These are phyloP conservation scores for Gonioctena quinquepunctata DNA, from an alignment of 1,140 invertebrate species.

Conservation along the genomic window DNA sequence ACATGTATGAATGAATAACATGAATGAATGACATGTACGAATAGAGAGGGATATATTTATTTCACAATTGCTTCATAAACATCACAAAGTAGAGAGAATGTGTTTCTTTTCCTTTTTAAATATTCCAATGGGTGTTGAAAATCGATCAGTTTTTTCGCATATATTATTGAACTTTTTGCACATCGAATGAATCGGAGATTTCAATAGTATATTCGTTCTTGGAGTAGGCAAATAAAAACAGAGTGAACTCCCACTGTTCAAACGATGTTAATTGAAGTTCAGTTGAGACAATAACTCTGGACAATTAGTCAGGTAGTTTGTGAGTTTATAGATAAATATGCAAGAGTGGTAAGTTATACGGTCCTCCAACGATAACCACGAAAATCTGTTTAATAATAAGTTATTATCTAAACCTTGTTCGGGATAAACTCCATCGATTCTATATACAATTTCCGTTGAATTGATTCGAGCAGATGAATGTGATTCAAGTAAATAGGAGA, in stretches of 20 bases:
- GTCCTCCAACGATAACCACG: neutral
- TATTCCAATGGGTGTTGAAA: no score
- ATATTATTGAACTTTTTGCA: neutral
- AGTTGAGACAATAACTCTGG: neutral
- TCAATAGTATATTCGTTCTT: neutral
- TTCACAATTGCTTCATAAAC: no score
- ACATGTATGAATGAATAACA: no score
- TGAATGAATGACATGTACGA: no score
- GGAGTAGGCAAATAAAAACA: neutral
- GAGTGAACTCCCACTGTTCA: neutral
- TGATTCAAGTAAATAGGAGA: neutral
- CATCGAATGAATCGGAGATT: no score
- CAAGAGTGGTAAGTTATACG: neutral
- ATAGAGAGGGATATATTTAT: no score
- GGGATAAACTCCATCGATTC: neutral
- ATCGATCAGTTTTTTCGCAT: no score
- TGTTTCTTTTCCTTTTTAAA: no score
- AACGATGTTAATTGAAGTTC: neutral
- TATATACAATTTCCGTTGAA: neutral
- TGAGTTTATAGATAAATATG: neutral
- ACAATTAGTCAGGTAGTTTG: neutral
- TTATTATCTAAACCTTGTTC: neutral
- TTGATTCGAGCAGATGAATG: neutral
- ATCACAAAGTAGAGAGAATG: no score
- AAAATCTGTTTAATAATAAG: neutral